These are phyloP conservation scores for Zosterops japonicus DNA, from an alignment of 2,113 vertebrate genomes.

Conservation along the genomic window DNA sequence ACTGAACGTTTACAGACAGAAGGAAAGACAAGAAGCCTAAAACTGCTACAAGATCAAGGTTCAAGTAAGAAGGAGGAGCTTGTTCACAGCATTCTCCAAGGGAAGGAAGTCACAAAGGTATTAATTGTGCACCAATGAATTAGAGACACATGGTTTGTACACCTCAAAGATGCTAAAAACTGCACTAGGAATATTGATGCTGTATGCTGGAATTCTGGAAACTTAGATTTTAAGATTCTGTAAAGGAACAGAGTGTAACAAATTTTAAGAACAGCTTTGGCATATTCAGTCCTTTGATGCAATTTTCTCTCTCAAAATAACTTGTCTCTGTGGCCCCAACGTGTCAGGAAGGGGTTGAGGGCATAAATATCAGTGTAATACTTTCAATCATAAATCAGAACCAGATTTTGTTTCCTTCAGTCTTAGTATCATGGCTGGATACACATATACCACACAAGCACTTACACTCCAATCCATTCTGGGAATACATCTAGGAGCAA, in stretches of 20 bases:
- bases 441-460: background rate
- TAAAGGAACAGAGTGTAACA: background rate
- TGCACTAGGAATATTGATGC: background rate
- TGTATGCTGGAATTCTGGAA: background rate
- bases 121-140: background rate
- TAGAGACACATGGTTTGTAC: background rate
- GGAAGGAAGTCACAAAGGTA: background rate
- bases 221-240: background rate
- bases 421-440: background rate
- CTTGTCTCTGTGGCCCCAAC: background rate
- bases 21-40: background rate
- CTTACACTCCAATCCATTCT: background rate
- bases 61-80: slow-evolving; percentile 8
- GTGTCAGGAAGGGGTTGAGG: background rate
- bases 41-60: background rate
- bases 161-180: background rate
- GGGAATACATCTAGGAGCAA: background rate
- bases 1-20: background rate
- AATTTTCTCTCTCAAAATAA: background rate
- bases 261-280: background rate
- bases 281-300: background rate
- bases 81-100: slow-evolving; percentile 24
- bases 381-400: background rate
- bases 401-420: background rate
- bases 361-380: background rate